Conservation (phyloP, 1,140 invertebrate species). For the Drosophila lacteicornis region DNA sequence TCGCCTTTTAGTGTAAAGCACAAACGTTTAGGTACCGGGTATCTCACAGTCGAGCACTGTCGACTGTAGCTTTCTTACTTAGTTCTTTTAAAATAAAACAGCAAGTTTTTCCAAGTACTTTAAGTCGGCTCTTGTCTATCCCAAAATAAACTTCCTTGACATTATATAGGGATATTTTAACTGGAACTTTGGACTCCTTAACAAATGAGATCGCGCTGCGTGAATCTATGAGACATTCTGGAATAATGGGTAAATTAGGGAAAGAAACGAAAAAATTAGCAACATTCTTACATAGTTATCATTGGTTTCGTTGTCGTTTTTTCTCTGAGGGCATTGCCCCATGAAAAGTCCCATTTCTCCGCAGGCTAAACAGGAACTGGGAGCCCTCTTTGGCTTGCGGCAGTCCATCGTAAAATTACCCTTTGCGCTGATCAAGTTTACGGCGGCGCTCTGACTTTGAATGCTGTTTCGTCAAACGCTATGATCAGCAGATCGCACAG, state of each 20-base stretch:
- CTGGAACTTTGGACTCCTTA: not conserved
- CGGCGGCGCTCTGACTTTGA: too few species aligned
- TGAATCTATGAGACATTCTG: slow-evolving; percentile 17
- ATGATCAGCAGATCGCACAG: too few species aligned
- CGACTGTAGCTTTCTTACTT: too few species aligned
- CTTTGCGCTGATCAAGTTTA: too few species aligned
- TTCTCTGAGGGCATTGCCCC: too few species aligned
- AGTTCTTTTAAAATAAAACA: not conserved
- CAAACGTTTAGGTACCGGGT: too few species aligned
- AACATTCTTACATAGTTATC: not conserved
- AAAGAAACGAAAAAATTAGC: not conserved
- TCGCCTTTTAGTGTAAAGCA: too few species aligned
- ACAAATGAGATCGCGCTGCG: not conserved
- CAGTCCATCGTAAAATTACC: slow-evolving; percentile 8
- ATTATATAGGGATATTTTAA: not conserved
- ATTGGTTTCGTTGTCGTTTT: not conserved
- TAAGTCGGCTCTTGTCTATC: slow-evolving; percentile 2
- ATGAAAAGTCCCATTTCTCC: slow-evolving; percentile 5
- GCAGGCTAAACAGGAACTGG: slow-evolving; percentile 1
- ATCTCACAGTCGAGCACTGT: too few species aligned
- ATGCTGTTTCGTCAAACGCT: too few species aligned
- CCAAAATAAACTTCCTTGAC: not conserved
- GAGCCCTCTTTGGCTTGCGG: slow-evolving; percentile 1
- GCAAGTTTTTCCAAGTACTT: not conserved
- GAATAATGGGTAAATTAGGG: slow-evolving; percentile 1